Conservation (phyloP, 2,113 vertebrate genomes). For the Albula goreensis region DNA sequence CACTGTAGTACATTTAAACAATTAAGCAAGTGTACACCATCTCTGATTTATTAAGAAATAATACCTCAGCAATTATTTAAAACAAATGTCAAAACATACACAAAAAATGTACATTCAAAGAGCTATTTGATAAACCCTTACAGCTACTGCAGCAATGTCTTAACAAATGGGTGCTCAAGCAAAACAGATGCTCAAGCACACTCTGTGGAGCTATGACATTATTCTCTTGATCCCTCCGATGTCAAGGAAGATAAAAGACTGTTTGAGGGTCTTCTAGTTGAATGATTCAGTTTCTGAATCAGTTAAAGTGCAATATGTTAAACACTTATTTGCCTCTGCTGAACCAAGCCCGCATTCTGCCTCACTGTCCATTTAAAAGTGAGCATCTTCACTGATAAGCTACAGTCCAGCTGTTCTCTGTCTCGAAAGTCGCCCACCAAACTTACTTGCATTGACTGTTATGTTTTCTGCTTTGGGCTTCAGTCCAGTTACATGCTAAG, state of each 20-base stretch:
- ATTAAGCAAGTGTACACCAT: too few species aligned
- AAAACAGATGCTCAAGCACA: not conserved
- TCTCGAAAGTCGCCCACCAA: slow-evolving; percentile 22
- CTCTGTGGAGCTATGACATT: not conserved
- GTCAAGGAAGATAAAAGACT: not conserved
- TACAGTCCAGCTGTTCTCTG: slow-evolving; percentile 42
- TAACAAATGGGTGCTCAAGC: too few species aligned
- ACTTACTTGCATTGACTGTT: slow-evolving; percentile 38
- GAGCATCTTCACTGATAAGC: slow-evolving; percentile 15
- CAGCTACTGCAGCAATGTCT: too few species aligned
- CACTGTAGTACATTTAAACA: too few species aligned
- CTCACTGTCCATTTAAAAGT: not conserved
- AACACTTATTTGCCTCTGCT: slow-evolving; percentile 28
- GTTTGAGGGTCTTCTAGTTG: slow-evolving; percentile 16
- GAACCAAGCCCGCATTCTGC: slow-evolving; percentile 29
- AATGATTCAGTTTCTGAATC: slow-evolving; percentile 18
- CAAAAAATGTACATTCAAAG: too few species aligned
- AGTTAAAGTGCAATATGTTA: slow-evolving; percentile 25
- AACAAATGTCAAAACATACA: too few species aligned
- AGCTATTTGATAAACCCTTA: too few species aligned
- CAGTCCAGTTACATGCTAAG: slow-evolving; percentile 55
- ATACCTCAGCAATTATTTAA: too few species aligned
- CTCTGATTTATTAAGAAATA: too few species aligned
- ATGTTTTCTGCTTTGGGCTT: slow-evolving; percentile 58
- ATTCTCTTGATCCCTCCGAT: not conserved